Percentiles rank a stretch among this genome's conserved stretches.
Evolutionary conservation across 2,113 vertebrate species (phyloP).

Genomic region (Speoplatyrhinus poulsoni): DNA sequence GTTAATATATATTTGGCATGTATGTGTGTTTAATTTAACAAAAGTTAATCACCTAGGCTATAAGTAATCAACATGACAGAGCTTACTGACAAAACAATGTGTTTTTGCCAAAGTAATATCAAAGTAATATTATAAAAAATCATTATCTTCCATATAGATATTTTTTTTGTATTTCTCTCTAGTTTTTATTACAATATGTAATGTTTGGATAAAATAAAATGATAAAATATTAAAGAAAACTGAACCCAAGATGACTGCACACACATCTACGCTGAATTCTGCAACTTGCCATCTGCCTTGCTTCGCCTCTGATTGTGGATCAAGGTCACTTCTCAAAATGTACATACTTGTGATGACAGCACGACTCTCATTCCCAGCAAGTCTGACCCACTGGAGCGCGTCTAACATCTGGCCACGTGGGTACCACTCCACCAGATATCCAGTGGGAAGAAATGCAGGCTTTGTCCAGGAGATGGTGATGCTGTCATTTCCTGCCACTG

Average conservation of each 20-base stretch:
- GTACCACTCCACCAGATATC: slow-evolving; percentile 72
- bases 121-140: neutral
- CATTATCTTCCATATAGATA: no score
- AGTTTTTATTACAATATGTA: no score
- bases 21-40: no score
- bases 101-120: neutral
- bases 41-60: no score
- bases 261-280: no score
- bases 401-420: slow-evolving; percentile 38
- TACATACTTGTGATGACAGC: slow-evolving; percentile 61
- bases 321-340: neutral
- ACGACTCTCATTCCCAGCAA: slow-evolving; percentile 27
- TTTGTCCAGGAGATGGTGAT: slow-evolving; percentile 72
- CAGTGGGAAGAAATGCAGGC: slow-evolving; percentile 14
- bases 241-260: no score
- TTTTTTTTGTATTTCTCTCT: no score
- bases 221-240: neutral
- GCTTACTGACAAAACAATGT: no score
- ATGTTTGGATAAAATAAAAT: no score
- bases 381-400: slow-evolving; percentile 62
- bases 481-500: slow-evolving; percentile 18
- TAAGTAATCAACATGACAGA: no score
- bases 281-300: neutral
- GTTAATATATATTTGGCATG: no score
- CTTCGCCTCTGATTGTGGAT: neutral